Evolutionary conservation across 2,797 vertebrate genomes (phyloP), one percentile per base, ranked within the genome.

Genomic region (Sylvia borin): DNA sequence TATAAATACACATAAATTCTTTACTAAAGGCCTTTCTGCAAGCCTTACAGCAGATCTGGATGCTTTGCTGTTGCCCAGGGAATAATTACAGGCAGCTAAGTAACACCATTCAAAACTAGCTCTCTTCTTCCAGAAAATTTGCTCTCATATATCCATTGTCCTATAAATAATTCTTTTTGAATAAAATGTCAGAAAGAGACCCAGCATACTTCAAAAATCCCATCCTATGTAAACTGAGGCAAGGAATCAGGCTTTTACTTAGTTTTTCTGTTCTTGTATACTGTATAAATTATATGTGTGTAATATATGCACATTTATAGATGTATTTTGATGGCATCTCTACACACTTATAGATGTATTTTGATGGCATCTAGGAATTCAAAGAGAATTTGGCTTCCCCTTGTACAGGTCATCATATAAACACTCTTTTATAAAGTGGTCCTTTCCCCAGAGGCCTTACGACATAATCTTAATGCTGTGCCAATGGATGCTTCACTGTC

Each of bases 101-200:
- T 17, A 82, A n/a, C 0, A 0, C 20, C 12, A 5, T 26, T 55
- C 12, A 51, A 80, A 88, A 70, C 2, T n/a, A 54, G 5, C 6
- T 65, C 6, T 83, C 29, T 62, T 72, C 27, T 55, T 86, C 14
- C 62, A 79, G 43, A 85, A 91, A 76, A 87, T 36, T 45, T 68
- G 5, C 13, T 78, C 4, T 83, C 6, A 27, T 42, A 19, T 50
- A 42, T 34, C n/a, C 29, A 12, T 50, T 68, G 10, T 42, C 22
- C 57, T 65, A 29, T 31, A 85, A 77, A 80, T 71, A 43, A 68
- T 31, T 31, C 4, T 2, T 76, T 70, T 57, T 60, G 16, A 85
- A 77, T 1, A 55, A 51, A 72, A 70, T 38, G 45, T 48, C 40
- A 58, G 58, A 62, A 72, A 32, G 25, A 75, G 7, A 68, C 3